These are phyloP conservation scores for Ptilodon capucinus DNA, from an alignment of 2,888 invertebrate species.

Conservation along the genomic window DNA sequence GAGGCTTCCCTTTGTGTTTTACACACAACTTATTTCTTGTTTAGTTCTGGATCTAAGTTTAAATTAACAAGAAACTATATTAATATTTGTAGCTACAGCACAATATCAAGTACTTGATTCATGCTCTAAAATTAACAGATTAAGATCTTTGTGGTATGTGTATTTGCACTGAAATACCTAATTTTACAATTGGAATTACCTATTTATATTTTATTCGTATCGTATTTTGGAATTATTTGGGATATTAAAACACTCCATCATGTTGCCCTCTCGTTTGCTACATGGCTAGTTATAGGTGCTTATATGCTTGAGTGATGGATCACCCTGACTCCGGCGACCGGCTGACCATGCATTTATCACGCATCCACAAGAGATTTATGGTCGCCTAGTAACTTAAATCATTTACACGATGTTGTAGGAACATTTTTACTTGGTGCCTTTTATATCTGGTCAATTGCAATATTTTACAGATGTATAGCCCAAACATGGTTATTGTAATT, in stretches of 20 bases:
- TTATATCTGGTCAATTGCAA: too few species aligned
- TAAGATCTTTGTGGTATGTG: too few species aligned
- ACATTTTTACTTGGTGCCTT: neutral
- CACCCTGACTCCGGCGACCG: neutral
- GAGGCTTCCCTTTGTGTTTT: constrained; percentile 1
- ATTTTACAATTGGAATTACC: too few species aligned
- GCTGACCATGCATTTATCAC: constrained; percentile 8
- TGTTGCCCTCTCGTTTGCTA: neutral
- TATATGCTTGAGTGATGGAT: constrained; percentile 11
- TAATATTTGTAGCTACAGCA: neutral
- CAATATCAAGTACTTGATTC: too few species aligned
- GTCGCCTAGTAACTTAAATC: neutral
- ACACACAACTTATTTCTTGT: neutral
- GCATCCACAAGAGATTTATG: constrained; percentile 1
- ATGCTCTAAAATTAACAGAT: too few species aligned
- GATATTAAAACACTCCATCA: neutral
- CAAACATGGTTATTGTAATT: too few species aligned
- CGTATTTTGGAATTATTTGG: neutral
- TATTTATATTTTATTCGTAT: too few species aligned
- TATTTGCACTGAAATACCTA: too few species aligned
- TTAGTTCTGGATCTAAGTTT: neutral
- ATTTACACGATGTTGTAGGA: neutral
- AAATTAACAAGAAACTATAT: neutral
- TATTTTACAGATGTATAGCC: too few species aligned
- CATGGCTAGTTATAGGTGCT: neutral